Conservation (phyloP, 2,888 invertebrate species). For the Archips crataeganus region DNA sequence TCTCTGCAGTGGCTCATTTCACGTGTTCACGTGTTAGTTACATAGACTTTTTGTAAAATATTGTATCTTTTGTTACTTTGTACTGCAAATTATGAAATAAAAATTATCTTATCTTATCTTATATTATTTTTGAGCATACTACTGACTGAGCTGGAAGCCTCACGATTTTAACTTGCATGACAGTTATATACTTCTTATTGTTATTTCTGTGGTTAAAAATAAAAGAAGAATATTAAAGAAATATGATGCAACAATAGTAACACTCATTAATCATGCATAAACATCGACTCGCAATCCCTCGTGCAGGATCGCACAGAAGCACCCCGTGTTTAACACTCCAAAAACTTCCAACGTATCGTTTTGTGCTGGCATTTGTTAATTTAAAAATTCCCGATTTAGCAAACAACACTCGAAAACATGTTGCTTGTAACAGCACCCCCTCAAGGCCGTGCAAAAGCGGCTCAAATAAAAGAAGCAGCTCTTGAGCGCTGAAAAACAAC, state of each 20-base stretch:
- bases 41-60: too few relatives aligned
- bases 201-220: neutral
- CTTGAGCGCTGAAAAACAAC: slow-evolving; percentile 85
- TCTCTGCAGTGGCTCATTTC: too few relatives aligned
- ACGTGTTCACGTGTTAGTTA: too few relatives aligned
- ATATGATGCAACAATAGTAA: neutral
- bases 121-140: too few relatives aligned
- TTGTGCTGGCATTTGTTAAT: slow-evolving; percentile 77
- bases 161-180: too few relatives aligned
- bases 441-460: slow-evolving; percentile 83
- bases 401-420: slow-evolving; percentile 82
- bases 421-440: slow-evolving; percentile 74
- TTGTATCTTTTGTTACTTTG: too few relatives aligned
- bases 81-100: too few relatives aligned
- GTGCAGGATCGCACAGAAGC: slow-evolving; percentile 31
- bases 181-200: too few relatives aligned
- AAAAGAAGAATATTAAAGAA: neutral
- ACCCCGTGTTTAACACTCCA: slow-evolving; percentile 44
- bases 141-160: too few relatives aligned
- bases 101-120: too few relatives aligned
- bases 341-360: slow-evolving; percentile 63
- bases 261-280: slow-evolving; percentile 22
- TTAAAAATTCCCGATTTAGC: slow-evolving; percentile 81
- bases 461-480: slow-evolving; percentile 84
- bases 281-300: slow-evolving; percentile 16